Evolutionary conservation across 2,888 invertebrate genomes (phyloP).

Genomic region (Lathronympha strigana): DNA sequence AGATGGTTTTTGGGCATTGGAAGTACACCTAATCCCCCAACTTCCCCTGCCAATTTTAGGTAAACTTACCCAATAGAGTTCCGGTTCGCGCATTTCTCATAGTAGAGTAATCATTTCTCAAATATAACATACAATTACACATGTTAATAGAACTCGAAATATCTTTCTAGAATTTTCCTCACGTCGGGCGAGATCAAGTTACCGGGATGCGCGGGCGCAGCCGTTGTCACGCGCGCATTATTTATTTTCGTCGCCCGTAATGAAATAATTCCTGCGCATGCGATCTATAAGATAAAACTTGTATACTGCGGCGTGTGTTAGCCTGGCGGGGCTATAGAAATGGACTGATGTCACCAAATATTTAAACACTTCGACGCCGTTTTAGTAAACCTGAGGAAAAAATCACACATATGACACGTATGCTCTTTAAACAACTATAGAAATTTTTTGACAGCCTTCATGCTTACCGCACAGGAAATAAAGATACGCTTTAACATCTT

Average conservation of each 20-base stretch:
- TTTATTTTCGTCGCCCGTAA: slow-evolving; percentile 54
- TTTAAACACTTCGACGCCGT: background rate
- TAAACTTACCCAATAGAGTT: too few relatives aligned
- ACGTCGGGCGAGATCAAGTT: slow-evolving; percentile 48
- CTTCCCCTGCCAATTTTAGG: too few relatives aligned
- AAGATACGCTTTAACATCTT: too few relatives aligned
- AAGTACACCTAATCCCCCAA: too few relatives aligned
- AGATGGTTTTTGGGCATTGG: too few relatives aligned
- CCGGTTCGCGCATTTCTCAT: too few relatives aligned
- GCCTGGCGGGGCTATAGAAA: background rate
- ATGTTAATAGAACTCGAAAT: background rate
- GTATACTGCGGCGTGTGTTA: slow-evolving; percentile 22
- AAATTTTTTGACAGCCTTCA: too few relatives aligned
- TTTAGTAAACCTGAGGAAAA: too few relatives aligned
- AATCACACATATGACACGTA: too few relatives aligned
- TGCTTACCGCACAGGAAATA: too few relatives aligned
- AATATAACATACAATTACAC: background rate
- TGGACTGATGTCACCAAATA: background rate
- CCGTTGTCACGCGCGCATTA: slow-evolving; percentile 61
- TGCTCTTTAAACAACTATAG: too few relatives aligned
- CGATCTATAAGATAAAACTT: slow-evolving; percentile 55
- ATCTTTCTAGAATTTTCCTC: slow-evolving; percentile 23
- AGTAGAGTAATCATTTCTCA: too few relatives aligned
- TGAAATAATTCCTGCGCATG: slow-evolving; percentile 73
- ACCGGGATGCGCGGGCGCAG: slow-evolving; percentile 46